Percentiles rank a stretch among this genome's conserved stretches.
phyloP scores from a whole-genome alignment of 1,140 invertebrate species.

The Leptestheria dahalacensis region DNA sequence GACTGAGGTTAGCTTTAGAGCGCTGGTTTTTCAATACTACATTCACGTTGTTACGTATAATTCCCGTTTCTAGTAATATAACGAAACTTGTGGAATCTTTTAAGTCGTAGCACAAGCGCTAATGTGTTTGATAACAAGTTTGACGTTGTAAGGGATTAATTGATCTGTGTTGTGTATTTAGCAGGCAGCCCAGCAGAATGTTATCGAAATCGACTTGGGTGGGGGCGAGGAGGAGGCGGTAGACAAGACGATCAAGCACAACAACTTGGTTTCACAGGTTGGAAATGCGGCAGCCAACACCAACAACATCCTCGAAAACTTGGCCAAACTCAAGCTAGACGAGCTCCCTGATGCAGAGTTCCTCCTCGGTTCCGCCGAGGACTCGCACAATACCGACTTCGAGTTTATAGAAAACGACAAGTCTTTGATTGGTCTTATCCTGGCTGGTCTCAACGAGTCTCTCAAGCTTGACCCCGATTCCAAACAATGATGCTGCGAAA shows the following conservation, averaged over 20 bases:
- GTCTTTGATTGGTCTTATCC: background rate
- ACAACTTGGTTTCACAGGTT: background rate
- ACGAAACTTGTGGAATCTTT: too few species aligned
- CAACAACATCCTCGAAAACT: background rate
- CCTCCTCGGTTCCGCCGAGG: background rate
- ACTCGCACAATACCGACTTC: background rate
- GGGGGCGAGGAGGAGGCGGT: too few species aligned
- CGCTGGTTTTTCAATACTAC: too few species aligned
- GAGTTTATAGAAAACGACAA: background rate
- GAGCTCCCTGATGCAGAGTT: background rate
- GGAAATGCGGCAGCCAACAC: background rate
- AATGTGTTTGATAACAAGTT: too few species aligned
- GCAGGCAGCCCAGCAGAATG: too few species aligned
- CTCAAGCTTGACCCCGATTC: background rate
- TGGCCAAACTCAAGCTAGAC: background rate
- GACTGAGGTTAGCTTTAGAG: too few species aligned
- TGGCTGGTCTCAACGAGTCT: background rate
- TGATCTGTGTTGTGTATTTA: too few species aligned
- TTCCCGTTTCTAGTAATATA: too few species aligned
- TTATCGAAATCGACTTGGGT: too few species aligned
- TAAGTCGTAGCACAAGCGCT: too few species aligned
- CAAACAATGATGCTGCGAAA: background rate
- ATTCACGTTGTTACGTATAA: too few species aligned
- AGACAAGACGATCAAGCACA: background rate
- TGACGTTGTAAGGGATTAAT: too few species aligned